Conservation (phyloP, 2,113 vertebrate species). For the Cervus canadensis region DNA sequence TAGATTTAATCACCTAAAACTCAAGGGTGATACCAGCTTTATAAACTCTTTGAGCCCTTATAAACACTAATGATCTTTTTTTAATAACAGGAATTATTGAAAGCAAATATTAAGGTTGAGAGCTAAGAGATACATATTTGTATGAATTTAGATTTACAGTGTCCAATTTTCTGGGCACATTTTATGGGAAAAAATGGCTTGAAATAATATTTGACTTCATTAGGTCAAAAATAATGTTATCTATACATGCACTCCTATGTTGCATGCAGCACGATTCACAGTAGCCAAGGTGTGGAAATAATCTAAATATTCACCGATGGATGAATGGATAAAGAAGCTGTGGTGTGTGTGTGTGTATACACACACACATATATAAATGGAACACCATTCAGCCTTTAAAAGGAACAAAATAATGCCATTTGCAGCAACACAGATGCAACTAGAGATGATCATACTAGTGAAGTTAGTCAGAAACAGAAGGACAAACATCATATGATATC, state of each 20-base stretch:
- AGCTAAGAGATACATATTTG: neutral
- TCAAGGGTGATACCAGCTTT: neutral
- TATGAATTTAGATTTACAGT: neutral
- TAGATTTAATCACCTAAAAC: neutral
- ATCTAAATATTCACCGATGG: neutral
- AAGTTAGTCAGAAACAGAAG: neutral
- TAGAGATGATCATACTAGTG: neutral
- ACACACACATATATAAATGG: neutral
- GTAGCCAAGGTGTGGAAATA: neutral
- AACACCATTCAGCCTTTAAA: neutral
- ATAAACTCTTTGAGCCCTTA: neutral
- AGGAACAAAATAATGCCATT: neutral
- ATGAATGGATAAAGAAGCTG: neutral
- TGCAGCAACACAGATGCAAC: neutral
- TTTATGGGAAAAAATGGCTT: neutral
- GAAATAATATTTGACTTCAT: conserved; percentile 6
- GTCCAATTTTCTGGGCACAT: neutral
- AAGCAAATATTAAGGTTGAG: neutral
- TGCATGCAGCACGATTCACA: neutral
- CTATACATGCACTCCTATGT: neutral
- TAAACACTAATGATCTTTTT: neutral
- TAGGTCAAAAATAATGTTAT: neutral
- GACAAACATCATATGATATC: neutral
- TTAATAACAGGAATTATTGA: neutral
- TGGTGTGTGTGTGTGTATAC: neutral